Conservation (phyloP, 2,113 vertebrate genomes). For the Ceuthmochares aereus region DNA sequence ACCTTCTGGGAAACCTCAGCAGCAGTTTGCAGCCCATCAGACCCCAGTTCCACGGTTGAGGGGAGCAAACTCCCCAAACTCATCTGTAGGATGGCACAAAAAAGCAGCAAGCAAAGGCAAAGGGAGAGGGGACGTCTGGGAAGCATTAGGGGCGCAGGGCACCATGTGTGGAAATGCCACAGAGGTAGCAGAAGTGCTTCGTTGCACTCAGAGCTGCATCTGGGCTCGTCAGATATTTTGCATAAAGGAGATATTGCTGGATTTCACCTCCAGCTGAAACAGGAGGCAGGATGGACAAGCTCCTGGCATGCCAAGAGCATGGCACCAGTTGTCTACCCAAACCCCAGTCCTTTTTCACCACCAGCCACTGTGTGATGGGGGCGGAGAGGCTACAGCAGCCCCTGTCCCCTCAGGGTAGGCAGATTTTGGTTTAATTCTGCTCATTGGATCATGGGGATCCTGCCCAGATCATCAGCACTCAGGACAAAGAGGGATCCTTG, state of each 20-base stretch:
- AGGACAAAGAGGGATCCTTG: rapidly evolving
- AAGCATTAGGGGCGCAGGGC: rapidly evolving
- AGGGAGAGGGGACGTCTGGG: not conserved
- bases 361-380: not conserved
- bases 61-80: not conserved
- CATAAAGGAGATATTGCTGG: not conserved
- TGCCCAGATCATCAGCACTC: not conserved
- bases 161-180: not conserved
- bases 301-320: not conserved
- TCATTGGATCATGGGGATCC: not conserved
- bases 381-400: not conserved
- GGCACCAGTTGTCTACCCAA: not conserved
- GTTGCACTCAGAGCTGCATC: not conserved
- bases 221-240: not conserved
- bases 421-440: not conserved
- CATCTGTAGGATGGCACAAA: not conserved
- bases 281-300: not conserved
- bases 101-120: not conserved
- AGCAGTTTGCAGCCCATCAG: rapidly evolving
- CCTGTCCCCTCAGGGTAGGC: rapidly evolving
- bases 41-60: rapidly evolving
- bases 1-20: not conserved
- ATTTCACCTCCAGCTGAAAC: not conserved
- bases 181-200: not conserved
- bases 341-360: not conserved